A percentile compares a stretch with the other conserved stretches of the same genome.
phyloP scores from a whole-genome alignment of 2,888 invertebrate genomes.

The Xanthorhoe designata region DNA sequence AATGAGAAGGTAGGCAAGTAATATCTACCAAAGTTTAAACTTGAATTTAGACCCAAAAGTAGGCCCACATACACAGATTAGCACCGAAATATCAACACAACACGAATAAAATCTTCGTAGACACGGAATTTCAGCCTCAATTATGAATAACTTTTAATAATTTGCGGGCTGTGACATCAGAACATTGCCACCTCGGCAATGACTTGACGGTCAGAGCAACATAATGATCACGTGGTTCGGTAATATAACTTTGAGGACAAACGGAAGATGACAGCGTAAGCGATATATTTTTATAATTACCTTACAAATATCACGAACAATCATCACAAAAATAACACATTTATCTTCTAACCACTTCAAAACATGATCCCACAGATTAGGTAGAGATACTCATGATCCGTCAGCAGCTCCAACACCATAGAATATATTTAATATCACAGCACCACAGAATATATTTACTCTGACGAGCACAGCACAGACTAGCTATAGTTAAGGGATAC shows the following conservation, averaged over 20 bases:
- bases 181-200: slow-evolving; percentile 82
- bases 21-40: background rate
- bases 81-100: background rate
- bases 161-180: slow-evolving; percentile 65
- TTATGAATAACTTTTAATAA: slow-evolving; percentile 43
- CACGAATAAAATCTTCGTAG: background rate
- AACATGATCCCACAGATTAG: too few species aligned
- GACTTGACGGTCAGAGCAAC: slow-evolving; percentile 46
- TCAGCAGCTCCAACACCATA: slow-evolving; percentile 50
- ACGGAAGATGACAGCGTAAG: slow-evolving; percentile 1
- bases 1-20: background rate
- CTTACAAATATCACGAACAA: slow-evolving; percentile 80
- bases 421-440: background rate
- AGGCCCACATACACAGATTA: slow-evolving; percentile 1
- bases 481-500: too few species aligned
- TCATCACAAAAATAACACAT: slow-evolving; percentile 84
- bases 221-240: slow-evolving; percentile 19
- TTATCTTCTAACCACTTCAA: slow-evolving; percentile 78
- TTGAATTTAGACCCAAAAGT: background rate
- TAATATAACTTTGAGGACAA: slow-evolving; percentile 4
- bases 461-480: too few species aligned
- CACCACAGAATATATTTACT: background rate
- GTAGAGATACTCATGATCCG: too few species aligned
- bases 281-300: slow-evolving; percentile 60
- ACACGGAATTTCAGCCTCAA: slow-evolving; percentile 25